Conservation (phyloP, 2,888 invertebrate species). For the Cheiracanthium punctorium region DNA sequence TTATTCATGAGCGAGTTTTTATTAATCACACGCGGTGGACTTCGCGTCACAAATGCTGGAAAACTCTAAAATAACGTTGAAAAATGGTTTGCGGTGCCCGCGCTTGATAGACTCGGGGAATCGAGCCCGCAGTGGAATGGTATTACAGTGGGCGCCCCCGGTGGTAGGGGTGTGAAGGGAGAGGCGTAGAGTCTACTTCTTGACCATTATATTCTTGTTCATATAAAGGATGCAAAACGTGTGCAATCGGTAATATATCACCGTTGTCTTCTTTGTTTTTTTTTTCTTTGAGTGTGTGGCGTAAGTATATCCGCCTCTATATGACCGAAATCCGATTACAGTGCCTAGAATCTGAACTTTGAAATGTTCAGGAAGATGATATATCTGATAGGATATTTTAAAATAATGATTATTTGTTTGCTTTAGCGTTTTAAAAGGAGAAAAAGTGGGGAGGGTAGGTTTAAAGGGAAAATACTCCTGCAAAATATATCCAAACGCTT, state of each 20-base stretch:
- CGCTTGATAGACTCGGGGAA: neutral
- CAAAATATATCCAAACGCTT: too few species aligned
- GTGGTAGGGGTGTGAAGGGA: neutral
- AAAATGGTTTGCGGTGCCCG: constrained; percentile 23
- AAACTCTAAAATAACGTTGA: constrained; percentile 29
- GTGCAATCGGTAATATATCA: neutral
- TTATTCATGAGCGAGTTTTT: constrained; percentile 49
- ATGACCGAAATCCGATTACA: neutral
- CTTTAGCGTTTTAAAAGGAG: neutral
- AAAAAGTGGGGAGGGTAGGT: too few species aligned
- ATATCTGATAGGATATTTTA: neutral
- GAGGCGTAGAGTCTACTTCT: neutral
- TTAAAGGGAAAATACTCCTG: too few species aligned
- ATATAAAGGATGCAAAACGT: neutral
- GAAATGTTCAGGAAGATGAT: neutral
- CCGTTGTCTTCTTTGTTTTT: neutral
- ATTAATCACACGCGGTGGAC: constrained; percentile 45
- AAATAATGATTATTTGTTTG: neutral
- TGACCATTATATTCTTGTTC: neutral
- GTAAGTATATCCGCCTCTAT: neutral
- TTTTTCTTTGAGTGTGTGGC: too few species aligned
- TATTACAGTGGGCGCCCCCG: neutral
- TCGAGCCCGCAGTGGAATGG: neutral
- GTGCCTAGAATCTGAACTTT: neutral
- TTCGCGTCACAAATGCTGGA: constrained; percentile 34